Evolutionary conservation across 2,113 vertebrate genomes (phyloP).

Genomic region (Aix galericulata): DNA sequence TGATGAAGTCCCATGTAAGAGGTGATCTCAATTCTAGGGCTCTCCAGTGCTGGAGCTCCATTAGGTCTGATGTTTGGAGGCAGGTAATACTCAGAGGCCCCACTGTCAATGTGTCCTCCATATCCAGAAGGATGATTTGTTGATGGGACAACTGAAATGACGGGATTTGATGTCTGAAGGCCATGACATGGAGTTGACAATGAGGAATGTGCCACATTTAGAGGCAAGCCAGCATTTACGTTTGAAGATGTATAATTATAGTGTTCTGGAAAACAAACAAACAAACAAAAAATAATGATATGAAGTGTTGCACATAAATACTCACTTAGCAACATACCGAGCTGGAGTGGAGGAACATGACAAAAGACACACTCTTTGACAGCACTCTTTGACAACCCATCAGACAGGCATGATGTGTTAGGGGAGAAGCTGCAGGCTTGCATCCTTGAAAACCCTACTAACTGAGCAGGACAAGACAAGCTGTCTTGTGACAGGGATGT

Average conservation of each 20-base stretch:
- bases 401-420: accelerated
- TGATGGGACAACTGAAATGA: conserved; percentile 83
- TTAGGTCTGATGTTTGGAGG: conserved; percentile 82
- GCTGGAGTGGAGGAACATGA: not conserved
- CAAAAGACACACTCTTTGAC: not conserved
- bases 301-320: conserved; percentile 33
- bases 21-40: conserved; percentile 96
- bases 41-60: conserved; percentile 88
- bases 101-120: conserved; percentile 80
- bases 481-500: not conserved
- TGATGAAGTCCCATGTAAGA: conserved; percentile 85
- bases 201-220: conserved; percentile 86
- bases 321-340: not conserved
- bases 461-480: not conserved
- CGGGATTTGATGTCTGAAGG: conserved; percentile 84
- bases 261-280: conserved; percentile 86
- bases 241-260: conserved; percentile 87
- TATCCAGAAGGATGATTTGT: conserved; percentile 86
- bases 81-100: conserved; percentile 85
- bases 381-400: not conserved
- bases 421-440: not conserved
- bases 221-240: conserved; percentile 85
- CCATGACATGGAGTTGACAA: conserved; percentile 88
- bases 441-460: not conserved
- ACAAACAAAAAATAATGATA: not conserved